Conservation (phyloP, 2,113 vertebrate species). For the Gyps fulvus region DNA sequence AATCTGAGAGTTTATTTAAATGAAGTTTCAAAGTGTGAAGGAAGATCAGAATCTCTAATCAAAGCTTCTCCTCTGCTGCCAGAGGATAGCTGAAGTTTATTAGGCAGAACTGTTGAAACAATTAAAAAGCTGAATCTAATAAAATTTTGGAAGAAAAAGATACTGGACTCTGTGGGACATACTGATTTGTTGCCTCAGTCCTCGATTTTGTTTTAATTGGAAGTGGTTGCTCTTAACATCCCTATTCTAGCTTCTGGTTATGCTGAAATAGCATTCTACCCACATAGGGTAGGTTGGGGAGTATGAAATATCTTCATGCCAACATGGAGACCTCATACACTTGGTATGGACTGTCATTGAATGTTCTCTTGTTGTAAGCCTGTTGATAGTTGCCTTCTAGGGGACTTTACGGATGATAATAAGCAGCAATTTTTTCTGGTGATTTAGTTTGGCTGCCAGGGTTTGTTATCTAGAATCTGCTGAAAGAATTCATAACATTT, state of each 20-base stretch:
- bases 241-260: background rate
- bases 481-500: background rate
- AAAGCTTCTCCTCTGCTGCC: background rate
- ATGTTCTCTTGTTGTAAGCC: background rate
- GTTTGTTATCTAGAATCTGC: background rate
- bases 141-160: background rate
- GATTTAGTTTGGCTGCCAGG: background rate
- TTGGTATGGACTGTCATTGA: background rate
- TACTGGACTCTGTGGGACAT: background rate
- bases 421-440: background rate
- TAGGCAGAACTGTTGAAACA: background rate
- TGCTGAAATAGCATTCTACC: background rate
- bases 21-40: background rate
- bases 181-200: background rate
- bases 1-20: background rate
- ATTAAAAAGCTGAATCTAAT: background rate
- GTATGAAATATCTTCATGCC: background rate
- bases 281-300: background rate
- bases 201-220: background rate
- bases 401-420: background rate
- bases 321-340: background rate
- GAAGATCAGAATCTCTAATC: background rate
- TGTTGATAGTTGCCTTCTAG: background rate
- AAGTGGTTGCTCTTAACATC: background rate
- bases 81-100: background rate